Base-by-base conservation (phyloP, 1,140 invertebrate species). In the Leptinotarsa defecta region DNA sequence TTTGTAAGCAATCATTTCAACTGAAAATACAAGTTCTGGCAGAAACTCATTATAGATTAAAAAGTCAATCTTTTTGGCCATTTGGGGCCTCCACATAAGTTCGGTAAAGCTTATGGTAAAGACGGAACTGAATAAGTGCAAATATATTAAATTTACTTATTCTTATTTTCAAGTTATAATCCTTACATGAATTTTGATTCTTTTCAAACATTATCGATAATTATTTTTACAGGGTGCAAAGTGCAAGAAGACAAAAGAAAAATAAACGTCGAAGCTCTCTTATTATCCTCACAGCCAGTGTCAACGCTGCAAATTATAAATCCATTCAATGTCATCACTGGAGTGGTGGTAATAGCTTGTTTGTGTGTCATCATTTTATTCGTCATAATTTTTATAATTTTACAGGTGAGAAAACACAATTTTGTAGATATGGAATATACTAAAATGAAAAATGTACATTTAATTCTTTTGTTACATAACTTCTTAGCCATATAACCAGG, bases 331-430 rank as follows among this genome's bases (percentile, higher is more conserved):
- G 89, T 90, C 22, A 88, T 91, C 57, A 92, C 91, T 0, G 89
- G 89, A 1, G 85, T 92, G 78, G 90, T 91, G 11, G 87, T 92
- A 64, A 89, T 90, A 63, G 90, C 89, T 61, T 92, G 91, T 81
- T 84, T 92, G 76, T 87, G 91, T 67, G 89, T 91, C 24, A 87
- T 92, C 19, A 88, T 91, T 4, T 84, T 92, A 34, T 92, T 93
- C 80, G 88, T 88, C 11, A 87, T 90, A 24, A 90, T 93, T 77
- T 92, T 93, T 85, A 86, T 91, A 76, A 87, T 90, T 24, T 83
- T 93, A 78, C 92, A 93, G 89, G 92, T 93, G 83, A 81, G 80
- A 52, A 34, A 70, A 57, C n/a, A 57, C n/a, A n/a, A 57, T 57
- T 57, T 17, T 57, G 13, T 4, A 57, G 48, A 20, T 71, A 65